Evolutionary conservation across 2,888 invertebrate genomes (phyloP).

Genomic region (Sinodicranocentrus sp.): DNA sequence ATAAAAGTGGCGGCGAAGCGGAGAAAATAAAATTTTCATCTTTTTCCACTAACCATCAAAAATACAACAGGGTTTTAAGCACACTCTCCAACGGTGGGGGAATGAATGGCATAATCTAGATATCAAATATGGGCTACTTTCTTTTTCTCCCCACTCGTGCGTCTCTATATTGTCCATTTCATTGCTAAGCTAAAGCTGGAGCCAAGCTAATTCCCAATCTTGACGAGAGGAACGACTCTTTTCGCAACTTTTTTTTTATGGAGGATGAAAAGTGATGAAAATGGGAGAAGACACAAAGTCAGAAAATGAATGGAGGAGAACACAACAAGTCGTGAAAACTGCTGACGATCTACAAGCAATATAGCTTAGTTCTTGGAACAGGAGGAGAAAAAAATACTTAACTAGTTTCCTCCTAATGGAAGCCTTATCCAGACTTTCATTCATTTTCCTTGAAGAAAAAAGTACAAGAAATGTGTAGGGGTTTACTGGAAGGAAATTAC

Average conservation of each 20-base stretch:
- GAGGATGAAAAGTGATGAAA: conserved; percentile 42
- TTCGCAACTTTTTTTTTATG: neutral
- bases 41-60: conserved; percentile 37
- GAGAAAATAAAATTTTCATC: conserved; percentile 28
- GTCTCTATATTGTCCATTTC: too few relatives aligned
- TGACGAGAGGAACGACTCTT: conserved; percentile 1
- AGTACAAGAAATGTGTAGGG: too few relatives aligned
- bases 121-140: neutral
- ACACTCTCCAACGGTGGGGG: neutral
- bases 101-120: conserved; percentile 18
- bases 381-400: too few relatives aligned
- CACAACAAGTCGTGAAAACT: conserved; percentile 6
- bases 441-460: too few relatives aligned
- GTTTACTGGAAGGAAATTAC: too few relatives aligned
- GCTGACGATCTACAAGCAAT: conserved; percentile 26
- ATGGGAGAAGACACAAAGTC: conserved; percentile 30
- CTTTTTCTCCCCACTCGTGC: too few relatives aligned
- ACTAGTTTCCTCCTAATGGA: too few relatives aligned
- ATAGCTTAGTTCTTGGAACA: too few relatives aligned
- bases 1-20: conserved; percentile 32
- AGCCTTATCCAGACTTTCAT: too few relatives aligned
- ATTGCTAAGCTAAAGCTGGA: too few relatives aligned
- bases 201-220: conserved; percentile 11
- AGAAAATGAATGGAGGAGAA: conserved; percentile 11
- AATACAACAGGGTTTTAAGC: neutral